Evolutionary conservation across 64 coral and sea anemone genomes (phyloP), one percentile per base, ranked within the genome.

Genomic region (Hydrozoanthus tunicans): DNA sequence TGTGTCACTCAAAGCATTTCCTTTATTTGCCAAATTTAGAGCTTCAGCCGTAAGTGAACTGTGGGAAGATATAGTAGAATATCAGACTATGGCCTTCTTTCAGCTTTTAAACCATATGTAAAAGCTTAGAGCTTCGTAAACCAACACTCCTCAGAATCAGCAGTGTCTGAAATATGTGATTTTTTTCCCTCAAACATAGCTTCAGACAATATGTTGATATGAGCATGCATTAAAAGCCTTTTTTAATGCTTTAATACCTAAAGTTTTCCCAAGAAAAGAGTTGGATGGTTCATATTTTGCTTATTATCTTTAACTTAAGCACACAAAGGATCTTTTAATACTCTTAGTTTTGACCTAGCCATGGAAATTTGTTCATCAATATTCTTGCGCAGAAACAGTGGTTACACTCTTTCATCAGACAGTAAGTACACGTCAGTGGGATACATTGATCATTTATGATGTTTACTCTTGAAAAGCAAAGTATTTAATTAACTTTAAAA

Each of bases 351-450:
- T 26, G 60, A 27, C 79, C 4, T 12, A 81, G 65, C 65, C 52
- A 86, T 86, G 83, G 52, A 86, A 23, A 57, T 86, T 56, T 86
- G 66, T 86, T 72, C 83, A 17, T 86, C 65, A n/a, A 52, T 86
- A 20, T 72, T 83, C 14, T 67, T 86, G 56, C 20, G 83, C 72
- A 70, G 20, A 71, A 43, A 17, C 67, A 70, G 66, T 56, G 9
- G 5, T 7, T 56, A 70, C 53, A 57, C 83, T 6, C 54, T 86
- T 13, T 70, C 82, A 23, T 7, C 51, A 20, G 52, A 66, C 9
- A 23, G 83, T 86, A 71, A 86, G 83, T 71, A 43, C 32, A 43
- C 32, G 32, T 43, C 2, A 43, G 32, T 43, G 32, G 32, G 32
- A 43, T 43, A 43, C 0, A 43, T 43, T 43, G 32, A 43, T 43